Evolutionary conservation across 1,140 invertebrate species (phyloP).

Genomic region (Heliothis subflexa): DNA sequence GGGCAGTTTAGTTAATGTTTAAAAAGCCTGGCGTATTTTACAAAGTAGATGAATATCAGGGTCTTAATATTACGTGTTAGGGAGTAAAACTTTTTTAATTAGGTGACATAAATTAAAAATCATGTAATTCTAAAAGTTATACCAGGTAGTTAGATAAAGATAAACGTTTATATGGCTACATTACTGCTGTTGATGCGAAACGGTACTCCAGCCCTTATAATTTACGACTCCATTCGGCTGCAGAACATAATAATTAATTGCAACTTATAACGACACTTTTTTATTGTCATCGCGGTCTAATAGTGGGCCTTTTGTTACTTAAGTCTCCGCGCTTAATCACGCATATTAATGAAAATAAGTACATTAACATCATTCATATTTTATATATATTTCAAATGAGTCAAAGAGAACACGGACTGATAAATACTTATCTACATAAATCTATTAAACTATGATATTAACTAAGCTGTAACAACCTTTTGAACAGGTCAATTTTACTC

Average conservation of each 20-base stretch:
- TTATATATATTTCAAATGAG: slow-evolving; percentile 3
- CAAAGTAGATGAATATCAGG: slow-evolving; percentile 76
- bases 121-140: slow-evolving; percentile 52
- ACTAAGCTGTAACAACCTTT: slow-evolving; percentile 9
- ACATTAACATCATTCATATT: neutral
- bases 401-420: slow-evolving; percentile 43
- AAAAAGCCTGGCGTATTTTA: slow-evolving; percentile 53
- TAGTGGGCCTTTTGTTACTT: neutral
- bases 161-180: slow-evolving; percentile 52
- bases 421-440: slow-evolving; percentile 38
- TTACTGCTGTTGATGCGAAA: slow-evolving; percentile 12
- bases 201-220: slow-evolving; percentile 7
- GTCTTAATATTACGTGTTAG: slow-evolving; percentile 74
- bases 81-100: slow-evolving; percentile 68
- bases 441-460: slow-evolving; percentile 32
- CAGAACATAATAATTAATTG: slow-evolving; percentile 23
- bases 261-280: neutral
- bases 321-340: no score
- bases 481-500: slow-evolving; percentile 36
- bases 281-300: slow-evolving; percentile 23
- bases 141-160: slow-evolving; percentile 54
- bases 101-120: slow-evolving; percentile 61
- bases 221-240: slow-evolving; percentile 29
- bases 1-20: slow-evolving; percentile 15
- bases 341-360: no score